phyloP scores from a whole-genome alignment of 2,888 invertebrate species.

The Scaptomyza cyrtandrae region DNA sequence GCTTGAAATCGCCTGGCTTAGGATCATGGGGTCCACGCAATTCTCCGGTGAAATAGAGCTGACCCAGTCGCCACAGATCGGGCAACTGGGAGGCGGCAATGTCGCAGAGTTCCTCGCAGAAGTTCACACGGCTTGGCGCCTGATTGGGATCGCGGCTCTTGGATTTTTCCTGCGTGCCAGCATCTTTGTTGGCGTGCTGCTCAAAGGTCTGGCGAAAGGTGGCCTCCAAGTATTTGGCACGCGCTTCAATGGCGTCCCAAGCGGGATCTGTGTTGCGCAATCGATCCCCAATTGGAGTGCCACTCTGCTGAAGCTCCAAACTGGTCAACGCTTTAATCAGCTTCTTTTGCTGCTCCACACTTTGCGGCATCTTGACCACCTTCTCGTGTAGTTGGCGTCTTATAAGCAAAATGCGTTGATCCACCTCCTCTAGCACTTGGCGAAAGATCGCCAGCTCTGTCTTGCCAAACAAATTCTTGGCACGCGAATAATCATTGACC shows the following conservation, averaged over 20 bases:
- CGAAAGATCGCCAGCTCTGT: slow-evolving; percentile 95
- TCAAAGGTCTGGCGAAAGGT: slow-evolving; percentile 84
- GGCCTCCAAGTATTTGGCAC: slow-evolving; percentile 90
- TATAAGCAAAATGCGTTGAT: slow-evolving; percentile 92
- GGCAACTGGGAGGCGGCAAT: slow-evolving; percentile 91
- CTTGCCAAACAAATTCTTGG: slow-evolving; percentile 97
- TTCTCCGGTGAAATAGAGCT: slow-evolving; percentile 96
- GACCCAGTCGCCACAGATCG: slow-evolving; percentile 97
- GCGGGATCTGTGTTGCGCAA: slow-evolving; percentile 92
- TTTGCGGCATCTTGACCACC: slow-evolving; percentile 95
- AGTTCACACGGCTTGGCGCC: slow-evolving; percentile 89
- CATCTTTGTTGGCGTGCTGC: slow-evolving; percentile 82
- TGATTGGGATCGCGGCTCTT: slow-evolving; percentile 82
- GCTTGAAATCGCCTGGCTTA: slow-evolving; percentile 92
- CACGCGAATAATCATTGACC: slow-evolving; percentile 98
- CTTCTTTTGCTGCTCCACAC: slow-evolving; percentile 97
- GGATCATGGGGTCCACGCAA: slow-evolving; percentile 90
- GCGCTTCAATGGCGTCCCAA: slow-evolving; percentile 96
- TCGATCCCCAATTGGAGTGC: slow-evolving; percentile 81
- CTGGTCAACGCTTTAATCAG: slow-evolving; percentile 93
- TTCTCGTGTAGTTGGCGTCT: slow-evolving; percentile 92
- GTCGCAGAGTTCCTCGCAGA: slow-evolving; percentile 92
- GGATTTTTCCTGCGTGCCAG: slow-evolving; percentile 76
- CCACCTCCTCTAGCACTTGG: slow-evolving; percentile 95
- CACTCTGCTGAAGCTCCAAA: slow-evolving; percentile 86